These are phyloP conservation scores for Uloborus diversus DNA, from an alignment of 1,140 invertebrate species.

Conservation along the genomic window DNA sequence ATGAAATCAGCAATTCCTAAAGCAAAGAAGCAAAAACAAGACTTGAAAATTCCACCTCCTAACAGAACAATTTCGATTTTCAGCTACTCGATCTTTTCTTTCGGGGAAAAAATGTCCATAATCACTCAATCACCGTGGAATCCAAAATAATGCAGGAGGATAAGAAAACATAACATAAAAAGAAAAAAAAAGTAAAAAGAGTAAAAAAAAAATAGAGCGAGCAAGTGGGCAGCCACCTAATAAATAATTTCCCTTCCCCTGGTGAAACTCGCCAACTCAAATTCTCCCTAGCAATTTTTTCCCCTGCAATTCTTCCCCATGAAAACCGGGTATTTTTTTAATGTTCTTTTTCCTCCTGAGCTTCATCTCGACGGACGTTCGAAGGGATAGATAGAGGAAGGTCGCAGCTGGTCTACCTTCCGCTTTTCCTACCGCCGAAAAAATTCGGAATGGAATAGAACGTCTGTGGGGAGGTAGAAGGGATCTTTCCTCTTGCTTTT, in stretches of 20 bases:
- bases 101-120: conserved; percentile 11
- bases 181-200: too few relatives aligned
- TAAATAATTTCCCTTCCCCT: conserved; percentile 34
- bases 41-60: too few relatives aligned
- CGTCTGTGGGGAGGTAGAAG: neutral
- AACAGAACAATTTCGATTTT: too few relatives aligned
- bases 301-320: neutral
- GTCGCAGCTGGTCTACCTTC: conserved; percentile 25
- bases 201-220: conserved; percentile 3
- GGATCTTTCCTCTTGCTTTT: neutral
- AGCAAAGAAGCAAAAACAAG: too few relatives aligned
- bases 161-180: too few relatives aligned
- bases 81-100: too few relatives aligned
- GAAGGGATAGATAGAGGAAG: neutral
- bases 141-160: conserved; percentile 9
- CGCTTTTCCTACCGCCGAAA: neutral
- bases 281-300: conserved; percentile 4
- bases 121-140: conserved; percentile 33
- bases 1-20: too few relatives aligned
- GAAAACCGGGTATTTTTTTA: neutral
- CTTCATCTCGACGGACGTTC: neutral
- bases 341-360: neutral
- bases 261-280: conserved; percentile 34
- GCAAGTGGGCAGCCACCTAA: conserved; percentile 31
- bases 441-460: neutral